Evolutionary conservation across 2,797 vertebrate species (phyloP).

Genomic region (Echeneis naucrates): DNA sequence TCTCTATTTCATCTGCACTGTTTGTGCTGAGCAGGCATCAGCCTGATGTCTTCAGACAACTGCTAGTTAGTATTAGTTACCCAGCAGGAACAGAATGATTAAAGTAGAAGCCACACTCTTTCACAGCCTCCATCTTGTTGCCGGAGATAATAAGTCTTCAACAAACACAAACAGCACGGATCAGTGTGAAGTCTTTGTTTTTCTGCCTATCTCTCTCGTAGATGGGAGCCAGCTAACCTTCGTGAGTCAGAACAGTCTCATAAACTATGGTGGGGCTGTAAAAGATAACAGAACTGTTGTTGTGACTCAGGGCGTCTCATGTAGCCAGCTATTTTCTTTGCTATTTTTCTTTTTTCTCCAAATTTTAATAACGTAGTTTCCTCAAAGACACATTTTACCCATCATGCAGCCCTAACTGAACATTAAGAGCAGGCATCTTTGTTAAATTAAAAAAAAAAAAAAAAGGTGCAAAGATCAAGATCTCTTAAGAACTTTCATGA

Average conservation of each 20-base stretch:
- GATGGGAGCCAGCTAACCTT: background rate
- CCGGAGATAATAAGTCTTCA: background rate
- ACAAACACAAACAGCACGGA: constrained; percentile 4
- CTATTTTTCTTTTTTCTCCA: background rate
- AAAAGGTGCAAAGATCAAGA: background rate
- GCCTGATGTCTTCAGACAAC: background rate
- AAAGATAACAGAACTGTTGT: constrained; percentile 1
- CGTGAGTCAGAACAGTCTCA: background rate
- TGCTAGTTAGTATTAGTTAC: background rate
- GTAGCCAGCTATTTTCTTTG: no score
- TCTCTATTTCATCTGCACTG: background rate
- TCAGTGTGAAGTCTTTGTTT: background rate
- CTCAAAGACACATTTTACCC: background rate
- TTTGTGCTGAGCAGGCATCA: background rate
- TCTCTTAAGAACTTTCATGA: background rate
- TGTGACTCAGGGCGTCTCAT: background rate
- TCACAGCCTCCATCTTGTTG: background rate
- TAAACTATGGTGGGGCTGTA: background rate
- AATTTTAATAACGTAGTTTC: background rate
- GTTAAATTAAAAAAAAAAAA: background rate
- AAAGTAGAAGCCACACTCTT: background rate
- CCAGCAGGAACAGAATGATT: background rate
- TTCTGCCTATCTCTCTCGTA: background rate
- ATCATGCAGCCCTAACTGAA: background rate
- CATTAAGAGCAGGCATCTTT: background rate